Evolutionary conservation across 2,113 vertebrate genomes (phyloP), one percentile per base, ranked within the genome.

Genomic region (Solea solea): DNA sequence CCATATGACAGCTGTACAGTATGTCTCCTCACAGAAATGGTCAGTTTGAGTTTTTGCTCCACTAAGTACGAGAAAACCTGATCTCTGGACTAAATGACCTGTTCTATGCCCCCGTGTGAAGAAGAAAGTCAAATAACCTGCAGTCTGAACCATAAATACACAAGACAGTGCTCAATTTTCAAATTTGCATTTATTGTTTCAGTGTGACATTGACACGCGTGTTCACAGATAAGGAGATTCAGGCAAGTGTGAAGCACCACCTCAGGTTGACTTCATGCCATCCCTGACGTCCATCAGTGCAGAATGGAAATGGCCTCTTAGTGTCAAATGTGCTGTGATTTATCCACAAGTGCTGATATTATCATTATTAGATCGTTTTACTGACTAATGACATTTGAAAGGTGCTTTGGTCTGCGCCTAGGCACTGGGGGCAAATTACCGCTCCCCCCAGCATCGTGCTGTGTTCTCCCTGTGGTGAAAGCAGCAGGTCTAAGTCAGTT

Each of bases 361-460:
- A 84, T 81, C 76, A 58, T 66, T 68, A 42, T 76, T 82, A 63
- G 67, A 73, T 85, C 13, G 8, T 79, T 85, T 83, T 84, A 87
- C 82, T 91, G 88, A 81, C 73, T 83, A 56, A 70, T 86, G 78
- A 71, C 78, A 82, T 88, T 81, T 89, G 72, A 78, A 82, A 86
- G 89, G 77, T 81, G 80, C 81, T 75, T 27, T 49, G 72, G 75
- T 82, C 68, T 61, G 59, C 70, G 68, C 64, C 15, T 49, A 73
- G 69, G 39, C 76, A 66, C 15, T 65, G 68, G 72, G 72, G 81
- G 75, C 46, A 70, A 85, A 86, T 74, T 62, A 67, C 52, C 63
- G 14, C 14, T 73, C 69, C 61, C 69, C 61, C 65, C 64, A 49
- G 56, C 40, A n/a, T 52, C 46, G 54, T 7, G 44, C 55, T 52